Conservation (phyloP, 1,140 invertebrate species). For the Trichonephila inaurata region DNA sequence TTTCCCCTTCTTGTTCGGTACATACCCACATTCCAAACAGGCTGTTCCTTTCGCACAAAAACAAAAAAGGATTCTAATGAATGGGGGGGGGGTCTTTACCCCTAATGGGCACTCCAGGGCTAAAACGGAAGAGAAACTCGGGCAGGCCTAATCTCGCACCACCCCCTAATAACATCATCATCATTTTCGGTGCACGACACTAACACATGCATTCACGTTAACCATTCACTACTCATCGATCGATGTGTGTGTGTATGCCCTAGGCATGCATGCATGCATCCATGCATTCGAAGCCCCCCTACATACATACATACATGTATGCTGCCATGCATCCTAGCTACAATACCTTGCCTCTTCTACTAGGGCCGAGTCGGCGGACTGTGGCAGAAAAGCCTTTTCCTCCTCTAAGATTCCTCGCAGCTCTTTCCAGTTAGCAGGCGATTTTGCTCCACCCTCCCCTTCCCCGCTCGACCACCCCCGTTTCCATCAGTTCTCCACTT, state of each 20-base stretch:
- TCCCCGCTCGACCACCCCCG: neutral
- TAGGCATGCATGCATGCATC: conserved; percentile 71
- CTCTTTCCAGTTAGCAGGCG: conserved; percentile 75
- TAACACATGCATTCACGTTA: conserved; percentile 57
- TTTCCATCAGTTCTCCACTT: conserved; percentile 72
- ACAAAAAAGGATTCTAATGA: conserved; percentile 49
- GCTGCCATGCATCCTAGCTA: conserved; percentile 13
- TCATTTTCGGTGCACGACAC: conserved; percentile 57
- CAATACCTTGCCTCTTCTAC: conserved; percentile 63
- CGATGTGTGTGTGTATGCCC: conserved; percentile 51
- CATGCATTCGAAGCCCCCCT: conserved; percentile 52
- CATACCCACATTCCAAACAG: neutral
- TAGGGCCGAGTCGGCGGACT: conserved; percentile 63
- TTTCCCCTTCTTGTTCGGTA: neutral
- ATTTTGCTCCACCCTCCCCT: conserved; percentile 46
- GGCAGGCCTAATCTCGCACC: conserved; percentile 49
- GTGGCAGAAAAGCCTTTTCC: conserved; percentile 68
- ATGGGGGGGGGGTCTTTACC: conserved; percentile 19
- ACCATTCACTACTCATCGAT: conserved; percentile 71
- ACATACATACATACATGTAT: conserved; percentile 61
- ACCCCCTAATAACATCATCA: conserved; percentile 74
- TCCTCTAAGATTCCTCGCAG: conserved; percentile 12
- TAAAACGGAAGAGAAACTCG: conserved; percentile 15
- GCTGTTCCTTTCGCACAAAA: neutral
- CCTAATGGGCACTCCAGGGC: conserved; percentile 36